These are phyloP conservation scores for Drosophila histrio DNA, from an alignment of 2,888 invertebrate genomes.

Conservation along the genomic window DNA sequence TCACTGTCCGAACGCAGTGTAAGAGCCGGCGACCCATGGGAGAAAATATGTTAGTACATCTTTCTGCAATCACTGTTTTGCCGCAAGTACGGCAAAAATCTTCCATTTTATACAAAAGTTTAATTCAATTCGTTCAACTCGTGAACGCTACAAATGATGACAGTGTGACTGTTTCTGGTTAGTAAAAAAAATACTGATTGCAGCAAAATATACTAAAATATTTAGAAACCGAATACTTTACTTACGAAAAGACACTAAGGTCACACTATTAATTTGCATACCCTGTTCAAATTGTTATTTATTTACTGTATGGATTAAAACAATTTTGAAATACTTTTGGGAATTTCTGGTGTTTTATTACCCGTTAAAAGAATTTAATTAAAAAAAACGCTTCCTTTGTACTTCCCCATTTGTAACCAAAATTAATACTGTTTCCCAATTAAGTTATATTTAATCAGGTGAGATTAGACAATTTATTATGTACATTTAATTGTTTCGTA, in stretches of 20 bases:
- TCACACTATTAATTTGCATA: background rate
- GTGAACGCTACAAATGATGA: constrained; percentile 1
- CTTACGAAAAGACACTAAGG: background rate
- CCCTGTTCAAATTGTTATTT: too few relatives aligned
- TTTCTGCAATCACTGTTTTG: constrained; percentile 38
- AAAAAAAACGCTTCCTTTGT: too few relatives aligned
- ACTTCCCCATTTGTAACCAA: too few relatives aligned
- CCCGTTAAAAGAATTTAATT: too few relatives aligned
- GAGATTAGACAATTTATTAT: background rate
- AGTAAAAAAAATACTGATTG: background rate
- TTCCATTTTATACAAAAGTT: constrained; percentile 45
- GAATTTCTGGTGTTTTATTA: too few relatives aligned
- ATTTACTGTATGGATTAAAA: too few relatives aligned
- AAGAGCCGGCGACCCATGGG: constrained; percentile 36
- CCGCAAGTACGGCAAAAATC: constrained; percentile 67
- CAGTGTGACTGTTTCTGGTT: constrained; percentile 2
- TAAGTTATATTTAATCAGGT: background rate
- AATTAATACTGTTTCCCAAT: background rate
- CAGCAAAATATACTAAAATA: background rate
- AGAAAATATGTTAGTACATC: constrained; percentile 43
- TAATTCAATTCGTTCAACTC: constrained; percentile 7
- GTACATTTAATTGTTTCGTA: background rate
- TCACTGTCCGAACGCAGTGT: constrained; percentile 42
- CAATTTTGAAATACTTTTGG: too few relatives aligned
- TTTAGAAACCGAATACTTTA: background rate